Evolutionary conservation across 2,113 vertebrate genomes (phyloP).

Genomic region (Phrynosoma platyrhinos): DNA sequence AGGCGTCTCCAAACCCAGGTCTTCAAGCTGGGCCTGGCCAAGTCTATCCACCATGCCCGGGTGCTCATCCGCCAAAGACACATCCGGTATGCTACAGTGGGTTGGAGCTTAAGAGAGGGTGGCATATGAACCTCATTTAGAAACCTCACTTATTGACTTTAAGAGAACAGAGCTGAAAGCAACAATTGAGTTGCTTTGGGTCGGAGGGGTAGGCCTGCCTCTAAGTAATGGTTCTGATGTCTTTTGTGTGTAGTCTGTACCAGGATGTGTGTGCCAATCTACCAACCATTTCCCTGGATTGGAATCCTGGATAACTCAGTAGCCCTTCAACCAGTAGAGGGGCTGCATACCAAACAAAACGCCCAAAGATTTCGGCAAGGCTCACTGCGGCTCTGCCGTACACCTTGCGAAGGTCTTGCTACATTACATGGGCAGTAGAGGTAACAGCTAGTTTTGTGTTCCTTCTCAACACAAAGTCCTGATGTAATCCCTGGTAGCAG

Average conservation of each 20-base stretch:
- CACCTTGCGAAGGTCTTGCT: constrained; percentile 83
- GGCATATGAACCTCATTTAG: too few relatives aligned
- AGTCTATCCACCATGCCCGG: constrained; percentile 92
- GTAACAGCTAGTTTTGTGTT: constrained; percentile 27
- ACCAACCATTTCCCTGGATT: constrained; percentile 27
- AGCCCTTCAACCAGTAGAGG: not conserved
- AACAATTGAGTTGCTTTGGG: not conserved
- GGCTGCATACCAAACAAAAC: not conserved
- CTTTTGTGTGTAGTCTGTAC: constrained; percentile 63
- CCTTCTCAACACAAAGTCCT: not conserved
- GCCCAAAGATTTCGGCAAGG: constrained; percentile 75
- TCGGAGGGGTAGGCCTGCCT: not conserved
- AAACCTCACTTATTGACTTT: not conserved
- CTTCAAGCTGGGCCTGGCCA: constrained; percentile 92
- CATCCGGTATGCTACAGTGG: constrained; percentile 82
- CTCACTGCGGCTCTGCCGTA: constrained; percentile 92
- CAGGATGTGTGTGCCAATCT: constrained; percentile 29
- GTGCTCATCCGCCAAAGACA: constrained; percentile 95
- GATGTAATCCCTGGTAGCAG: not conserved
- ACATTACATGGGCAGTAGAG: constrained; percentile 58
- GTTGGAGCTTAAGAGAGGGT: not conserved
- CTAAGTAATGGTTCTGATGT: constrained; percentile 49
- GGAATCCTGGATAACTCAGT: constrained; percentile 27
- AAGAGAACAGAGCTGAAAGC: not conserved
- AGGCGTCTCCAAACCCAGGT: constrained; percentile 93